A percentile compares a stretch with the other conserved stretches of the same genome.
Evolutionary conservation across 2,888 invertebrate genomes (phyloP).

Genomic region (Mechanitis messenoides): DNA sequence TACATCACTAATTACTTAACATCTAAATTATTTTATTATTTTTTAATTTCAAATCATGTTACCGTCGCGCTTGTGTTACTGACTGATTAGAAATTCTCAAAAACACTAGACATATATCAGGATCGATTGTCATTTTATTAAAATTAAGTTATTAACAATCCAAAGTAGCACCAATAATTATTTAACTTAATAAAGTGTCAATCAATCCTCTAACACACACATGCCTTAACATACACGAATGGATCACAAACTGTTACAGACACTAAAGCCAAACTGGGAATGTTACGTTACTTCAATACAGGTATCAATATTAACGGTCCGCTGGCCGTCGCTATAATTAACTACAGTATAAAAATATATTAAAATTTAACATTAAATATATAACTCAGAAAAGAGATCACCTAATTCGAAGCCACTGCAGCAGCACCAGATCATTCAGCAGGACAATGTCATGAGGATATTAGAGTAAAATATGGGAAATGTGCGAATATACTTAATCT

Average conservation of each 20-base stretch:
- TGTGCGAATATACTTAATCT: slow-evolving; percentile 42
- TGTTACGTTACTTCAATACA: slow-evolving; percentile 70
- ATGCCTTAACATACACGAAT: slow-evolving; percentile 71
- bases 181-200: slow-evolving; percentile 49
- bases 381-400: slow-evolving; percentile 68
- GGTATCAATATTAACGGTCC: slow-evolving; percentile 69
- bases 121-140: slow-evolving; percentile 48
- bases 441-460: slow-evolving; percentile 19
- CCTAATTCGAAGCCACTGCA: slow-evolving; percentile 60
- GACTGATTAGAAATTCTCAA: slow-evolving; percentile 33
- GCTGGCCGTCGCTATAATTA: slow-evolving; percentile 45
- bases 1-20: slow-evolving; percentile 59
- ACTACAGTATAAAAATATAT: slow-evolving; percentile 65
- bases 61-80: slow-evolving; percentile 18
- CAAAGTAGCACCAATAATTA: slow-evolving; percentile 38
- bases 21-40: slow-evolving; percentile 65
- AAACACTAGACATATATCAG: slow-evolving; percentile 48
- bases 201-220: slow-evolving; percentile 40
- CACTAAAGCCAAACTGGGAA: slow-evolving; percentile 74
- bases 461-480: slow-evolving; percentile 17
- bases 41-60: slow-evolving; percentile 46
- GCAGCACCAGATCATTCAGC: slow-evolving; percentile 57
- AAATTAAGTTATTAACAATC: slow-evolving; percentile 20
- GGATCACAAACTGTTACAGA: slow-evolving; percentile 73
- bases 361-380: slow-evolving; percentile 51